These are phyloP conservation scores for Pungitius pungitius DNA, from an alignment of 2,113 vertebrate species.

Conservation along the genomic window DNA sequence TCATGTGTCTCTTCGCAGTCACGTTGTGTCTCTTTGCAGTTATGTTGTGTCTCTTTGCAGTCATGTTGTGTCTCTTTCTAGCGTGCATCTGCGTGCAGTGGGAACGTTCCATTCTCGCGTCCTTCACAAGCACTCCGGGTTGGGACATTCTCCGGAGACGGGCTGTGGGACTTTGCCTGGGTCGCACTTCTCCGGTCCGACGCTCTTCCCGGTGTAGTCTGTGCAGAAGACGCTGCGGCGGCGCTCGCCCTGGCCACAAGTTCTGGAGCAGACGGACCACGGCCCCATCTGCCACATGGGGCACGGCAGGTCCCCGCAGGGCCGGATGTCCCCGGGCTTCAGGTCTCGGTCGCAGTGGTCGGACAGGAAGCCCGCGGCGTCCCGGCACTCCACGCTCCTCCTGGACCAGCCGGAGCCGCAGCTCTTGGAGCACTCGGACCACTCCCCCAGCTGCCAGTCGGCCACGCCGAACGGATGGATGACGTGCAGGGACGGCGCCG, in stretches of 20 bases:
- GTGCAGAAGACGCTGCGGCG: conserved; percentile 82
- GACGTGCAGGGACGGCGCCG: conserved; percentile 79
- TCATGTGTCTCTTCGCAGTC: neutral
- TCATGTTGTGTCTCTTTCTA: neutral
- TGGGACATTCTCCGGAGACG: conserved; percentile 71
- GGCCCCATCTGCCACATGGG: conserved; percentile 86
- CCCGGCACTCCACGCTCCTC: conserved; percentile 88
- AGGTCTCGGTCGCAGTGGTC: conserved; percentile 84
- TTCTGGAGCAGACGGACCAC: conserved; percentile 88
- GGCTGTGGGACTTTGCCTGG: conserved; percentile 70
- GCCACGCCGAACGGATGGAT: conserved; percentile 83
- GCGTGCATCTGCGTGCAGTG: conserved; percentile 59
- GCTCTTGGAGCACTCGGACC: conserved; percentile 92
- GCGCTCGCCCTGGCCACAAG: conserved; percentile 81
- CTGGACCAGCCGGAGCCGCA: conserved; percentile 93
- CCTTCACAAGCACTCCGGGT: conserved; percentile 83
- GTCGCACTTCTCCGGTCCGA: conserved; percentile 81
- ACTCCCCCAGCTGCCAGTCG: conserved; percentile 91
- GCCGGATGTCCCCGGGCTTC: conserved; percentile 86
- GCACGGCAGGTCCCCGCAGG: conserved; percentile 88
- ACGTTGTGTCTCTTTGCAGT: neutral
- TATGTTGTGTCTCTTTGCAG: neutral
- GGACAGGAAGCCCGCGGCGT: conserved; percentile 82
- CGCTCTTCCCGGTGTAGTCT: conserved; percentile 81
- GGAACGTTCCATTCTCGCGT: conserved; percentile 13